A percentile compares a stretch with the other conserved stretches of the same genome.
phyloP scores from a whole-genome alignment of 2,888 invertebrate species.

The Limenitis camilla region DNA sequence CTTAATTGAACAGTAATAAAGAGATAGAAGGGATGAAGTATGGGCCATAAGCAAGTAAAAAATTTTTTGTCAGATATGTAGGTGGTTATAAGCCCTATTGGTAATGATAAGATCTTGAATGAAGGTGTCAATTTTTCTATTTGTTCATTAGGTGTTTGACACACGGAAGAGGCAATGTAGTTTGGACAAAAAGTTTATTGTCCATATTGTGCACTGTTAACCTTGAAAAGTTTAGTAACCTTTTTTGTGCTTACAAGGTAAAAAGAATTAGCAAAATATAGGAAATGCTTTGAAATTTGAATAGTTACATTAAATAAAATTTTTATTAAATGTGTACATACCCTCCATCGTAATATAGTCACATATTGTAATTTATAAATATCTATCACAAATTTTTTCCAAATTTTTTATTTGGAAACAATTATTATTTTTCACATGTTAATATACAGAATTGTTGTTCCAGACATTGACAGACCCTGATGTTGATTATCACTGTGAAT shows the following conservation, averaged over 20 bases:
- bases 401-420: background rate
- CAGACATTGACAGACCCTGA: constrained; percentile 51
- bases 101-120: background rate
- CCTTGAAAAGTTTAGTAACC: constrained; percentile 3
- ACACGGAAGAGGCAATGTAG: background rate
- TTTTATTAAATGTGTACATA: too few relatives aligned
- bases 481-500: constrained; percentile 58
- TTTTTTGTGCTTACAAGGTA: background rate
- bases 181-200: background rate
- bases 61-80: too few relatives aligned
- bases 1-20: too few relatives aligned
- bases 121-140: background rate
- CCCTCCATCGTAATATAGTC: too few relatives aligned
- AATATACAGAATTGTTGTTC: constrained; percentile 21
- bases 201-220: constrained; percentile 10
- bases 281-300: background rate
- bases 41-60: too few relatives aligned
- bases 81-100: too few relatives aligned
- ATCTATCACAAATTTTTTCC: too few relatives aligned
- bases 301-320: background rate
- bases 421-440: background rate
- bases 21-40: too few relatives aligned
- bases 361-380: too few relatives aligned
- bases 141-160: background rate
- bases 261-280: background rate